Conservation (phyloP, 37 sponge, comb jelly and placozoan genomes). For the Agelas oroides region DNA sequence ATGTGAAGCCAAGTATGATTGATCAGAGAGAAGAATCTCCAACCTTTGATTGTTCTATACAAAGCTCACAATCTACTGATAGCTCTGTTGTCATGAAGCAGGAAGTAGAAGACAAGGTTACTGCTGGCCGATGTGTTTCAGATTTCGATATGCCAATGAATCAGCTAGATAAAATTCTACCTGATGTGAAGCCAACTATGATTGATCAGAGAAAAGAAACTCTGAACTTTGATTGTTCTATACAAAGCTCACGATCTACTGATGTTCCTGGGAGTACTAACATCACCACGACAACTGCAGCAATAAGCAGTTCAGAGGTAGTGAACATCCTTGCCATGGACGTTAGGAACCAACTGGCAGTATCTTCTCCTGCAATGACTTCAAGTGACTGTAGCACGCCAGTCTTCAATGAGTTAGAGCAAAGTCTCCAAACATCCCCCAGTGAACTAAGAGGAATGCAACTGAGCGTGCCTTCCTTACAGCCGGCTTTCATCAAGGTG, state of each 20-base stretch:
- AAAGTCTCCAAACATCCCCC: neutral
- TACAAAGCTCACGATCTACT: too few species aligned
- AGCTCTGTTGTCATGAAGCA: neutral
- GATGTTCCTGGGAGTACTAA: too few species aligned
- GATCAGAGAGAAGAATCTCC: too few species aligned
- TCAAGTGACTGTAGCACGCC: too few species aligned
- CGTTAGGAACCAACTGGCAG: neutral
- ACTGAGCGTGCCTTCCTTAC: slow-evolving; percentile 8
- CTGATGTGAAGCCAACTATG: too few species aligned
- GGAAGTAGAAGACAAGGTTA: neutral
- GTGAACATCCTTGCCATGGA: neutral
- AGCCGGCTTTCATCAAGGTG: slow-evolving; percentile 14
- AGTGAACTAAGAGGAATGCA: neutral
- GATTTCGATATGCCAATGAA: too few species aligned
- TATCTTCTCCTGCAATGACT: neutral
- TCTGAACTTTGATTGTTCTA: too few species aligned
- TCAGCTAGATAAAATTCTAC: too few species aligned
- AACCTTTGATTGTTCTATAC: too few species aligned
- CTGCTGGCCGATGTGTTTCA: neutral
- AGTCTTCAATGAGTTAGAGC: neutral
- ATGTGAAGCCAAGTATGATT: too few species aligned
- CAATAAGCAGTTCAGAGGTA: neutral
- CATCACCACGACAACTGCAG: too few species aligned
- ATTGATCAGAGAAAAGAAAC: too few species aligned
- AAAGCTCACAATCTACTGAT: neutral